A percentile compares a stretch with the other conserved stretches of the same genome.
phyloP scores from a whole-genome alignment of 2,113 vertebrate species.

The Hoplias malabaricus region DNA sequence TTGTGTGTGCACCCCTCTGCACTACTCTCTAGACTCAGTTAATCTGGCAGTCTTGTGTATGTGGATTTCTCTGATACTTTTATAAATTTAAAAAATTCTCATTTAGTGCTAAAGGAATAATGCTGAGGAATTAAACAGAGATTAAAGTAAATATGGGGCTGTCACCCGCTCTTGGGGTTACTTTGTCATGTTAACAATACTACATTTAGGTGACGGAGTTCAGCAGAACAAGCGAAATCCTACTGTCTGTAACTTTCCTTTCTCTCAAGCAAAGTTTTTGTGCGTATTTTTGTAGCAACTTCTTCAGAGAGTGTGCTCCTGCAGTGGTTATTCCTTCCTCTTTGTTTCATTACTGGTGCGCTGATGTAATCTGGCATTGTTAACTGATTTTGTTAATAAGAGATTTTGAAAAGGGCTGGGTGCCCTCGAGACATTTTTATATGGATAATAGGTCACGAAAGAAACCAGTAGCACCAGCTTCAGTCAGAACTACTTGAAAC shows the following conservation, averaged over 20 bases:
- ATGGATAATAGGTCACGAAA: constrained; percentile 49
- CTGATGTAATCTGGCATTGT: constrained; percentile 65
- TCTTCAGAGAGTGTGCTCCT: constrained; percentile 1
- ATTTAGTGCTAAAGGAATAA: constrained; percentile 65
- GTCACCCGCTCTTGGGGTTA: constrained; percentile 47
- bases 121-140: constrained; percentile 64
- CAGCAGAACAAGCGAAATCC: too few species aligned
- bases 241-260: not conserved
- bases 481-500: constrained; percentile 45
- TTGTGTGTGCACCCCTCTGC: constrained; percentile 50
- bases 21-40: constrained; percentile 42
- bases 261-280: not conserved
- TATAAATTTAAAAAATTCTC: constrained; percentile 58
- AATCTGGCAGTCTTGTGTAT: constrained; percentile 19
- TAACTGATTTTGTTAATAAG: constrained; percentile 71
- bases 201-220: not conserved
- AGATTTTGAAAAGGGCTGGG: constrained; percentile 44
- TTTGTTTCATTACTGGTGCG: constrained; percentile 25
- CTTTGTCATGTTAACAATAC: constrained; percentile 8
- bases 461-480: constrained; percentile 52
- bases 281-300: not conserved
- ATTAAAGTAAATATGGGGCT: constrained; percentile 66
- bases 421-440: constrained; percentile 67
- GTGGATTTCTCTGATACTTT: constrained; percentile 43
- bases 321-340: not conserved